A percentile compares a stretch with the other conserved stretches of the same genome.
Conservation (phyloP, 2,797 vertebrate species). For the Adelosebastes latens region DNA sequence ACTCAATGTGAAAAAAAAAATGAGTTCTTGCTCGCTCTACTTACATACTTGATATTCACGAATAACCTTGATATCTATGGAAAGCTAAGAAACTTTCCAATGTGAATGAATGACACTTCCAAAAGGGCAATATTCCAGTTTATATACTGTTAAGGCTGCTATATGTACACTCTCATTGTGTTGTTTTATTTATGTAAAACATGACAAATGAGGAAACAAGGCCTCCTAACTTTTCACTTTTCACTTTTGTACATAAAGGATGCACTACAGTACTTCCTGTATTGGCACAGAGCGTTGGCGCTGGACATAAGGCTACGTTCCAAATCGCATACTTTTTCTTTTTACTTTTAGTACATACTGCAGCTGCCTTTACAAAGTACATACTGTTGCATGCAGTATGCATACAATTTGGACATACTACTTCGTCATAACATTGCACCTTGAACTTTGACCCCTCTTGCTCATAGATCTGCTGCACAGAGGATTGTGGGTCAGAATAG, state of each 20-base stretch:
- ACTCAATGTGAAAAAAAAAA: background rate
- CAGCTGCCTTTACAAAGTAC: too few species aligned
- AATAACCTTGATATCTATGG: background rate
- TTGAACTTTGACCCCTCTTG: too few species aligned
- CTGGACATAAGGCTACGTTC: rapidly evolving
- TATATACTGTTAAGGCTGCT: background rate
- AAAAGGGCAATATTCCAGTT: background rate
- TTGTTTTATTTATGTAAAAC: background rate
- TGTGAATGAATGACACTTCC: background rate
- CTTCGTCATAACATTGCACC: rapidly evolving
- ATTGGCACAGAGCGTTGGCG: background rate
- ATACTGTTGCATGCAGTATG: too few species aligned
- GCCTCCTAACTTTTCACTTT: background rate
- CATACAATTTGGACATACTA: too few species aligned
- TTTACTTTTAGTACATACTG: too few species aligned
- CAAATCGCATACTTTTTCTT: too few species aligned
- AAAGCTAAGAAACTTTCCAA: background rate
- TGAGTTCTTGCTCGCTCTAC: background rate
- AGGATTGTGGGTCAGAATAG: too few species aligned
- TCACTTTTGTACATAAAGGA: background rate
- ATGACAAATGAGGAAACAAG: background rate
- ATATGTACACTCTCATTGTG: background rate
- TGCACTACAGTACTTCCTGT: background rate
- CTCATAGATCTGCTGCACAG: too few species aligned
- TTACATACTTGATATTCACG: background rate